phyloP scores from a whole-genome alignment of 1,140 invertebrate genomes.

The Euura lappo region DNA sequence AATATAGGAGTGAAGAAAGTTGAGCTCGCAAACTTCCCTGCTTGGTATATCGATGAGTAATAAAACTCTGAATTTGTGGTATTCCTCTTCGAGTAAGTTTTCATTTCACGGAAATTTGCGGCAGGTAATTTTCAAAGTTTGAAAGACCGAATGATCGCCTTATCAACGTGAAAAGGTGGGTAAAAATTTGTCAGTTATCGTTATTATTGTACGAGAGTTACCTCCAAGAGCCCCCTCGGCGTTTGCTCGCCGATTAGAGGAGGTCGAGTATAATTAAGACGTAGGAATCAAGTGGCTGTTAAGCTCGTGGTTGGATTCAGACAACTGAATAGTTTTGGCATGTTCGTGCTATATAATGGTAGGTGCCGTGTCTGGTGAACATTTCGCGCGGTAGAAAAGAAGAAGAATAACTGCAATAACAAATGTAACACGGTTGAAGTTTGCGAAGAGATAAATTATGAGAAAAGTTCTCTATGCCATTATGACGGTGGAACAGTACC shows the following conservation, averaged over 20 bases:
- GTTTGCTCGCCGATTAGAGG: too few species aligned
- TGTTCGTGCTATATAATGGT: not conserved
- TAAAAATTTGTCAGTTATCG: too few species aligned
- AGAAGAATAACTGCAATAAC: not conserved
- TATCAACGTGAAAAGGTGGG: not conserved
- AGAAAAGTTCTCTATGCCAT: not conserved
- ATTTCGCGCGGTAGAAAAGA: not conserved
- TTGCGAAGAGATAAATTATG: not conserved
- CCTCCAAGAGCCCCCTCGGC: too few species aligned
- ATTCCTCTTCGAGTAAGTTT: not conserved
- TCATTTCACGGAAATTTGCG: not conserved
- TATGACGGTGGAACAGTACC: not conserved
- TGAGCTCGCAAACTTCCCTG: not conserved
- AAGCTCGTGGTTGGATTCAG: too few species aligned
- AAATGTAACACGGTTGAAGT: not conserved
- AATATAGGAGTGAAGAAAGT: not conserved
- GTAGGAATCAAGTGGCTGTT: too few species aligned
- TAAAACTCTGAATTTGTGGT: conserved; percentile 1
- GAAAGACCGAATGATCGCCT: not conserved
- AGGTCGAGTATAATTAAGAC: too few species aligned
- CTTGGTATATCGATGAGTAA: not conserved
- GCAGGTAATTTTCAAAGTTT: not conserved
- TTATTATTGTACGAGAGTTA: too few species aligned
- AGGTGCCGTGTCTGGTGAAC: not conserved
- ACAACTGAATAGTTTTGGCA: too few species aligned